Evolutionary conservation across 2,113 vertebrate species (phyloP), one percentile per base, ranked within the genome.

Genomic region (Brachirus orientalis): DNA sequence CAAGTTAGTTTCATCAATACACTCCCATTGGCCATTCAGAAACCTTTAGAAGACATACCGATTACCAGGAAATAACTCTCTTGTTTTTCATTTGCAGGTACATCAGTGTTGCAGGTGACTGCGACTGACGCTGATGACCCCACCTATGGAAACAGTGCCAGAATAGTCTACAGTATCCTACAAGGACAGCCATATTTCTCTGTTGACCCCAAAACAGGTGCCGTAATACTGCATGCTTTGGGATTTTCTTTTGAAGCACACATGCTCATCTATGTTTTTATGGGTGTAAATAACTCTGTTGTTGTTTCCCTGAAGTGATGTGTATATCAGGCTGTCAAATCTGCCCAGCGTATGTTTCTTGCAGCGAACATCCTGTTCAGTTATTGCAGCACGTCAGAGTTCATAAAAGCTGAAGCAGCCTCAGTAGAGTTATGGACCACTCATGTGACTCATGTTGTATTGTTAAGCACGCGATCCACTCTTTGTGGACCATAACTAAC

Each of bases 151-250:
- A 99, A 98, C 82, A 99, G 97, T 0, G 97, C 97, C 28, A 93
- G 95, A 4, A 95, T 99, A 50, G 96, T 99, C 41, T 99, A 99
- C 86, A 99, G 97, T 60, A 97, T 99, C 83, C 95, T 98, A 51
- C 95, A 98, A 84, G 97, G 97, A 88, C 97, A 99, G 82, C 97
- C 97, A 63, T 99, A 99, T 90, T 99, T 99, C 89, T 99, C 97
- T 0, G 95, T 99, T 50, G 97, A 98, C 80, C 96, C 97, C 48
- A 98, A 97, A 94, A 98, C 96, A 92, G 97, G 97, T 97, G 35
- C 2, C 86, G 17, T 59, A 36, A 19, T 7, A 48, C n/a, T 40
- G 46, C 72, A 37, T 36, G 72, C 62, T 68, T 44, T 40, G 38
- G 6, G 6, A 7, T 38, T 38, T 38, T 38, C 10, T 38, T 38